These are phyloP conservation scores for Syrphus vitripennis DNA, from an alignment of 2,888 invertebrate species.

Conservation along the genomic window DNA sequence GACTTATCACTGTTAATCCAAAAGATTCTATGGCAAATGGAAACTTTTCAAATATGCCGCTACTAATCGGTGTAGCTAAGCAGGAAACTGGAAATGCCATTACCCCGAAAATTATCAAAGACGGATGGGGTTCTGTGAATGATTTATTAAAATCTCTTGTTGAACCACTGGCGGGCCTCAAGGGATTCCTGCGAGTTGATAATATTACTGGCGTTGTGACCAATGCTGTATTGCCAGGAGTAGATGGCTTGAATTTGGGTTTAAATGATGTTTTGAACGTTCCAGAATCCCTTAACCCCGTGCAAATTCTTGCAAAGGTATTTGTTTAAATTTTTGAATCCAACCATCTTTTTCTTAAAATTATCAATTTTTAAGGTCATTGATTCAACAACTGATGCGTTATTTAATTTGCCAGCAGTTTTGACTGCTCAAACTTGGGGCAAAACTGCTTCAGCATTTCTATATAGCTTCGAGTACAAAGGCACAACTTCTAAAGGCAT, in stretches of 20 bases:
- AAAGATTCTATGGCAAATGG: slow-evolving; percentile 84
- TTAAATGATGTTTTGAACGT: slow-evolving; percentile 77
- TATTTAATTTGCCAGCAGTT: slow-evolving; percentile 90
- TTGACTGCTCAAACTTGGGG: slow-evolving; percentile 88
- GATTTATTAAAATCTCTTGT: slow-evolving; percentile 76
- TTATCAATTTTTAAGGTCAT: slow-evolving; percentile 73
- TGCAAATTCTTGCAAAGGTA: slow-evolving; percentile 78
- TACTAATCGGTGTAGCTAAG: slow-evolving; percentile 88
- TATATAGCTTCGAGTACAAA: slow-evolving; percentile 89
- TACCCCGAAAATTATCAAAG: slow-evolving; percentile 74
- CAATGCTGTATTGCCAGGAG: slow-evolving; percentile 77
- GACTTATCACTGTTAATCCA: slow-evolving; percentile 85
- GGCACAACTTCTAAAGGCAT: slow-evolving; percentile 84
- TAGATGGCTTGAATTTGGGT: slow-evolving; percentile 74
- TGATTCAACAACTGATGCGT: slow-evolving; percentile 85
- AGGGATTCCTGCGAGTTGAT: slow-evolving; percentile 76
- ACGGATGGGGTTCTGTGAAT: slow-evolving; percentile 77
- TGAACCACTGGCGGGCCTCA: slow-evolving; percentile 74
- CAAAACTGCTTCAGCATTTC: slow-evolving; percentile 84
- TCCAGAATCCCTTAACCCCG: slow-evolving; percentile 75
- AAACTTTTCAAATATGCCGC: slow-evolving; percentile 83
- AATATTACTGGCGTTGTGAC: slow-evolving; percentile 76
- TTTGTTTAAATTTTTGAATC: not conserved
- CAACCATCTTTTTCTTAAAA: not conserved
- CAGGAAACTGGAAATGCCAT: slow-evolving; percentile 85